Base-by-base conservation (phyloP, 2,797 vertebrate genomes). In the Artibeus lituratus region DNA sequence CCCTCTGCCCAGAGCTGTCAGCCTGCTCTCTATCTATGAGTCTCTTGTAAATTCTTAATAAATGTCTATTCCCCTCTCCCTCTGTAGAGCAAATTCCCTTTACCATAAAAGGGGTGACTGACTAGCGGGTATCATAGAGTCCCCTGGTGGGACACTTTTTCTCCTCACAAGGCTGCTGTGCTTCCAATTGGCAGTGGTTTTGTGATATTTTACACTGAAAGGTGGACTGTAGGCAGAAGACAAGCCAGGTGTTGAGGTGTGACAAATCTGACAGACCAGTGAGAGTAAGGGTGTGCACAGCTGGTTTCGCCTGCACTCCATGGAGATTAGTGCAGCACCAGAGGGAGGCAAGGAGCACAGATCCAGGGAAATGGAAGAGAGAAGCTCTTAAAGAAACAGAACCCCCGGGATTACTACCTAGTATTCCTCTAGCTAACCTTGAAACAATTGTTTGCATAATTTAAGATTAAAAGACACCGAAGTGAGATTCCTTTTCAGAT, bases 261-360 rank as follows among this genome's bases (percentile, higher is more conserved):
- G 69, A 53, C 47, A 26, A 14, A 87, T 9, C 42, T 59, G 53
- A 26, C 47, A 22, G 35, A 70, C 70, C 44, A 21, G 42, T 0
- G n/a, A 44, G 21, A 65, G 47, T 24, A 7, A 59, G 21, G 22
- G 9, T 49, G 9, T 1, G 2, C 62, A 7, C 2, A 1, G 32
- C 10, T 7, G 55, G 44, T 18, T 10, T 49, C n/a, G 35, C 49
- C 21, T 1, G 35, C 29, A 3, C 44, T 39, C 29, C 2, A 0
- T 18, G 18, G 5, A 7, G 39, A 10, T 29, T 2, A 16, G 21
- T 2, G n/a, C 53, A 78, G n/a, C 0, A 0, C 35, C 83, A 24
- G 42, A 72, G 32, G n/a, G 49, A 65, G 44, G 37, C 19, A 70
- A 37, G n/a, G 72, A 51, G 10, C 51, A 18, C 26, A 26, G 26